Base-by-base conservation (phyloP, 2,888 invertebrate genomes). In the Neocrepidodera transversa region DNA sequence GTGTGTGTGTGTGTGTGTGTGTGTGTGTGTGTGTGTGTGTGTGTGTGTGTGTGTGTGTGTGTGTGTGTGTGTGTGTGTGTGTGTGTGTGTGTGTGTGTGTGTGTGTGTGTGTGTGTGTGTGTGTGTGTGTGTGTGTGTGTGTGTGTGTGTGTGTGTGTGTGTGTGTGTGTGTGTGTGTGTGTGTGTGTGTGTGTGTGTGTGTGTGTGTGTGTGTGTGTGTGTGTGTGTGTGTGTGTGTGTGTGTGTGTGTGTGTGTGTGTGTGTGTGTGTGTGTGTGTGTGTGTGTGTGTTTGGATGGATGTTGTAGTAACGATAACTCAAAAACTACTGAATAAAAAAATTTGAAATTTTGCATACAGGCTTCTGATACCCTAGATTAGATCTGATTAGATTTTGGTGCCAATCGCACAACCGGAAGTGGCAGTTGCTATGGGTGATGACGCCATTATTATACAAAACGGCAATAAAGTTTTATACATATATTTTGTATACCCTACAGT, bases 1-100 rank as follows among this genome's bases (percentile, higher is more conserved):
- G 30, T 30, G 30, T 30, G 30, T 30, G 30, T 30, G 30, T 30
- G 30, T 30, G 30, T 30, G 30, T 30, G 30, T 30, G 30, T 30
- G 30, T 30, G 30, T 30, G 30, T 30, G 30, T 30, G 30, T 30
- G 30, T 30, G 30, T 30, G 30, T 30, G 30, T 30, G 30, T 30
- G 30, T 30, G 30, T 30, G 30, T 30, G 30, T 30, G 30, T 30
- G 30, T 30, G 30, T 30, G 30, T 30, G 30, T 30, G 30, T 30
- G 30, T 30, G 30, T 30, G 30, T 30, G 30, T 30, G 30, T 30
- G 30, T 30, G 30, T 30, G 30, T 30, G 30, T 30, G 30, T 30
- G 30, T 30, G 30, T 30, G 30, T 30, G 30, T 30, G 30, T 30
- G 30, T 30, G 30, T 30, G 30, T 30, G 30, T 30, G 30, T 30